Base-by-base conservation (phyloP, 2,888 invertebrate genomes). In the Frankliniella intonsa region DNA sequence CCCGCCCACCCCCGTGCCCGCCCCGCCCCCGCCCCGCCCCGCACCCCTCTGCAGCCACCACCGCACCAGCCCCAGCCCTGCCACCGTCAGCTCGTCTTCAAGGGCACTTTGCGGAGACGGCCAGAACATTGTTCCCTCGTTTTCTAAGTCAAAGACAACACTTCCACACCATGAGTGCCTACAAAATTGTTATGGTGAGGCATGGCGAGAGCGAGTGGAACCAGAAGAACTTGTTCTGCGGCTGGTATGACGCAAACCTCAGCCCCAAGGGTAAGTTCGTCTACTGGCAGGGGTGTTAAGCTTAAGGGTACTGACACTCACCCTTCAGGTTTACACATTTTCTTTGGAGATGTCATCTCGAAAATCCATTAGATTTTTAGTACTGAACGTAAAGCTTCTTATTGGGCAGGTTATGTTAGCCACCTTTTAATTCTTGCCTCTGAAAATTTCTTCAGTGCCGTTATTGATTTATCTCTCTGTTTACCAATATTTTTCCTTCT, bases 191-290 rank as follows among this genome's bases (percentile, higher is more conserved):
- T 79, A 91, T 92, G 91, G 90, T 91, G 84, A 90, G 92, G 84
- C 92, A 92, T 85, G 92, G 92, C 79, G 92, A 92, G 85, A 92
- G 92, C 82, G 91, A 91, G 85, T 92, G 92, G 91, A 92, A 92
- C 85, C 89, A 91, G 84, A 88, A 91, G 83, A 92, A 92, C 86
- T 86, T 91, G 22, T 92, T 92, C 85, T 91, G 91, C 84, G 92
- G 92, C 11, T 92, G 92, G 92, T 92, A 88, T 85, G 91, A 92
- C 84, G 91, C 92, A 50, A 88, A 89, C 85, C 88, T 92, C 65
- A 91, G 91, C 80, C 90, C 90, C 81, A 91, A 91, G 89, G 92
- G 90, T 90, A 86, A 82, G 81, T 5, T 17, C 55, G 14, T 55
- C 55, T 5, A 12, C 14, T 55, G 55, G 8, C 11, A 17, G 55